These are phyloP conservation scores for Hypselothyrea guttata DNA, from an alignment of 2,888 invertebrate species.

Conservation along the genomic window DNA sequence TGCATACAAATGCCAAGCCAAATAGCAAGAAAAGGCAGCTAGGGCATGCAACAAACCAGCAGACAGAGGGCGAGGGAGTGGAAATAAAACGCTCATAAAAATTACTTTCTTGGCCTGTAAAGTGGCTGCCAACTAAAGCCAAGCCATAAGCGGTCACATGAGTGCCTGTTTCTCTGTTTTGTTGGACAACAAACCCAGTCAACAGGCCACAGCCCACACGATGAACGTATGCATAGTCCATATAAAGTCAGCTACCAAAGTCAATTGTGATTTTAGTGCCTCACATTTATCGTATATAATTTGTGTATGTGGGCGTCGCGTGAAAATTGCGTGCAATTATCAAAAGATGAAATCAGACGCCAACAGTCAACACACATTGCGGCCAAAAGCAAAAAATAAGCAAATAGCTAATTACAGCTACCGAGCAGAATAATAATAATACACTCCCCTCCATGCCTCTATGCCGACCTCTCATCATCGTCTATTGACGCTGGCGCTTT, in stretches of 20 bases:
- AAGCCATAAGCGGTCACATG: constrained; percentile 28
- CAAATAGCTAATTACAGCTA: constrained; percentile 39
- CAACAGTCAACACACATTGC: constrained; percentile 28
- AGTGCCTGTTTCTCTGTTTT: background rate
- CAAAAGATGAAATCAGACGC: constrained; percentile 67
- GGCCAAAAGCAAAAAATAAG: constrained; percentile 15
- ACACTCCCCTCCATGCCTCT: background rate
- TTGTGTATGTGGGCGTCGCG: constrained; percentile 56
- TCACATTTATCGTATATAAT: constrained; percentile 19
- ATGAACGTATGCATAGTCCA: constrained; percentile 18
- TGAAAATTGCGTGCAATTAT: constrained; percentile 74
- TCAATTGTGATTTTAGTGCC: constrained; percentile 37
- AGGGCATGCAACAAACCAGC: no score
- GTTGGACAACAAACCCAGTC: constrained; percentile 1
- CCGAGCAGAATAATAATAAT: constrained; percentile 10
- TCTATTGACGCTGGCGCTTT: constrained; percentile 23
- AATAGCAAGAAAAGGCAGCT: constrained; percentile 1
- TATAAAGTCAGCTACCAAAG: constrained; percentile 42
- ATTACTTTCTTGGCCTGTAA: constrained; percentile 47
- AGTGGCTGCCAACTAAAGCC: constrained; percentile 28
- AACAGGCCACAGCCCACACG: constrained; percentile 33
- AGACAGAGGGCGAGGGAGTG: constrained; percentile 7
- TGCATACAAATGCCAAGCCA: constrained; percentile 56
- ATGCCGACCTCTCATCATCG: constrained; percentile 15
- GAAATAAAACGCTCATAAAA: constrained; percentile 60